Base-by-base conservation (phyloP, 2,113 vertebrate genomes). In the Bujurquina vittata region DNA sequence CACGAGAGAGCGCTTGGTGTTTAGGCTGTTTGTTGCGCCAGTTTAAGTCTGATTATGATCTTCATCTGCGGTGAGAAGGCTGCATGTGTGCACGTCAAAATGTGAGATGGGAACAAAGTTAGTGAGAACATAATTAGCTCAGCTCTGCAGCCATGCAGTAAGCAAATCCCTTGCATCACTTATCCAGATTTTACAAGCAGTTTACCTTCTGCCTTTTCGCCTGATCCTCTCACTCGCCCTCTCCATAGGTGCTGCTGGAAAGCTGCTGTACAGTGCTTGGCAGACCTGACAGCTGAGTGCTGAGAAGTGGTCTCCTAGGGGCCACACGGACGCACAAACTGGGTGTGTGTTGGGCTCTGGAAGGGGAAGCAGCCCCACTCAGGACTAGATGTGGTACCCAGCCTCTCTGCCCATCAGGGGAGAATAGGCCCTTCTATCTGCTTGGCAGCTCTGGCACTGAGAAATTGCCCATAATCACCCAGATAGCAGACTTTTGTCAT, bases 381-480 rank as follows among this genome's bases (percentile, higher is more conserved):
- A 59, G 77, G 82, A 87, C 87, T 81, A 84, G 80, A 93, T 88
- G 77, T 62, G 87, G 89, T 93, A 84, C 91, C 92, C 85, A 87
- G 91, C 89, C 85, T 92, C 90, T 93, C 91, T 90, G 84, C 93
- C 93, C 94, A 92, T 95, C 94, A 89, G 91, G 94, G 92, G 88
- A 92, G 90, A 90, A 84, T 84, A 89, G 92, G 87, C 89, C 85
- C 82, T 92, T 94, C 88, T 85, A 85, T 94, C 92, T 92, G 91
- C 93, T 90, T 92, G 94, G 94, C 90, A 94, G 94, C 90, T 91
- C 85, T 92, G 93, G 91, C 91, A 89, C 94, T 95, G 95, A 95
- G 94, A 95, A 95, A 96, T 96, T 95, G 94, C 92, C 93, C 84
- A 91, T 94, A 96, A 95, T 96, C 94, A 94, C 92, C 91, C 89